Conservation (phyloP, 2,888 invertebrate species). For the Cheilosia vulpina region DNA sequence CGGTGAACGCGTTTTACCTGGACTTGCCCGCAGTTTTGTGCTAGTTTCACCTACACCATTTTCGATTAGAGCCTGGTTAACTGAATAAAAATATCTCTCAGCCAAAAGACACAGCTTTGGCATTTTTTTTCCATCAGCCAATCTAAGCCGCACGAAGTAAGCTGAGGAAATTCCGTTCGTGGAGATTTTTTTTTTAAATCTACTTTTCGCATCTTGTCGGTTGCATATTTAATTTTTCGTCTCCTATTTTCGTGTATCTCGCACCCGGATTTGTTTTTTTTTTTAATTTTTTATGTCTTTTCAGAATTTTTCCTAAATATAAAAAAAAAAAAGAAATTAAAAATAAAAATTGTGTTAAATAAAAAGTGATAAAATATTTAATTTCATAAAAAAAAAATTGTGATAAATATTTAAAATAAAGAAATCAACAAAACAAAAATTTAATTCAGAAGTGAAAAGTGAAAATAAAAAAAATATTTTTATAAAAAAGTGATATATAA, state of each 20-base stretch:
- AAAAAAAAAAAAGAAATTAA: too few species aligned
- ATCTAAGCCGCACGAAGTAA: constrained; percentile 14
- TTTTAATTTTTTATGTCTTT: constrained; percentile 18
- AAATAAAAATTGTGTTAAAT: background rate
- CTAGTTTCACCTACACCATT: constrained; percentile 54
- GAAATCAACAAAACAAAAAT: constrained; percentile 4
- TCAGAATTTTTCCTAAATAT: constrained; percentile 44
- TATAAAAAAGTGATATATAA: constrained; percentile 30
- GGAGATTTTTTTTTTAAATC: constrained; percentile 2
- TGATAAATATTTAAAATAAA: constrained; percentile 40
- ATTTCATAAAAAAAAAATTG: constrained; percentile 45
- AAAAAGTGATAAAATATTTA: constrained; percentile 26
- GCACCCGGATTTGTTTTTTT: background rate
- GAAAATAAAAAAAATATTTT: constrained; percentile 31
- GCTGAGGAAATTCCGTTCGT: background rate
- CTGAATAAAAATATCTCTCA: background rate
- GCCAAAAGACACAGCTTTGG: constrained; percentile 1
- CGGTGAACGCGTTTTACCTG: constrained; percentile 66
- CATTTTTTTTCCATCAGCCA: background rate
- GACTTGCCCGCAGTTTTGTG: constrained; percentile 45
- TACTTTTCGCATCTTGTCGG: background rate
- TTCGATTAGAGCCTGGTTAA: constrained; percentile 24
- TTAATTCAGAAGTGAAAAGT: constrained; percentile 30
- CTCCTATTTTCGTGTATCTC: constrained; percentile 7
- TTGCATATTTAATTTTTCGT: constrained; percentile 6